phyloP scores from a whole-genome alignment of 2,888 invertebrate species.

The Aromia moschata region DNA sequence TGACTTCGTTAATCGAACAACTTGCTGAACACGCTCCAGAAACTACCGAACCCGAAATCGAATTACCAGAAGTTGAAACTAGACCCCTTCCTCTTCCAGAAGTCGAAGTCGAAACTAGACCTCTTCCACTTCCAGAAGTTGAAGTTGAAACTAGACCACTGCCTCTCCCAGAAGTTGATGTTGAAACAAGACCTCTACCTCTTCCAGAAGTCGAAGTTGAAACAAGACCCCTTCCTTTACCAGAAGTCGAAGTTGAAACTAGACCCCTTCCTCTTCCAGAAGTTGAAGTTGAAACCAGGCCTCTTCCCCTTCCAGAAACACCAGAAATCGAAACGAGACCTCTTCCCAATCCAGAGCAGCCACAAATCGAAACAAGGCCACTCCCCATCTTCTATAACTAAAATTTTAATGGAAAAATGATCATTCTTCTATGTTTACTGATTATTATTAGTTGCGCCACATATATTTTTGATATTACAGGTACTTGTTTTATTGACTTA shows the following conservation, averaged over 20 bases:
- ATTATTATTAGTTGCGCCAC: too few relatives aligned
- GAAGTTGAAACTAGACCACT: not conserved
- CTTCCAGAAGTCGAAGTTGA: not conserved
- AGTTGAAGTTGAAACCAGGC: not conserved
- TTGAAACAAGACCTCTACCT: not conserved
- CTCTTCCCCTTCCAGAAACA: not conserved
- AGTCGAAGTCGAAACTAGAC: not conserved
- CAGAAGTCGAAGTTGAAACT: not conserved
- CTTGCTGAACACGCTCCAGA: not conserved
- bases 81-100: not conserved
- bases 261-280: conserved; percentile 1
- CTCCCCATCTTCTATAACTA: too few relatives aligned
- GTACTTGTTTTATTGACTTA: too few relatives aligned
- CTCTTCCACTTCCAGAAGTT: not conserved
- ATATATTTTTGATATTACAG: too few relatives aligned
- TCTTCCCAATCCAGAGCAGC: not conserved
- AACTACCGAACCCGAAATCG: too few relatives aligned
- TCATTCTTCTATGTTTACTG: too few relatives aligned
- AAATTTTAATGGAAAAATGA: too few relatives aligned
- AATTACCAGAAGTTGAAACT: not conserved
- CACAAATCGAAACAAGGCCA: not conserved
- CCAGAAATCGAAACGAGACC: conserved; percentile 1
- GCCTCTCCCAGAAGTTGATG: not conserved
- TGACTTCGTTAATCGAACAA: conserved; percentile 12
- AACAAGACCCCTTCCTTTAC: not conserved